Conservation (phyloP, 2,113 vertebrate genomes). For the Pelmatolapia mariae region DNA sequence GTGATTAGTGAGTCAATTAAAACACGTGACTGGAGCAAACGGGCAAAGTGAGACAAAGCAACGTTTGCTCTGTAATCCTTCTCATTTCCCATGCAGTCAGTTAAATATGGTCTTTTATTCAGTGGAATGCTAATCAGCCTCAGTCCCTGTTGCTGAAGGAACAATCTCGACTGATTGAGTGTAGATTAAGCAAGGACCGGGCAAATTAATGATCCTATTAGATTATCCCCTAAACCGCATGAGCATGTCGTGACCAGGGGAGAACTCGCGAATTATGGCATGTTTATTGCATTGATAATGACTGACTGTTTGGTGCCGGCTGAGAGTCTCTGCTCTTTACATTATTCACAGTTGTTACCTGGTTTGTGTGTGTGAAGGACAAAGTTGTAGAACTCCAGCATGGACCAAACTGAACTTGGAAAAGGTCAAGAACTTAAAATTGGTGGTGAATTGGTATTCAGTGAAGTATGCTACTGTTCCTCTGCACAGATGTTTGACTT, state of each 20-base stretch:
- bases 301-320: background rate
- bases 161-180: background rate
- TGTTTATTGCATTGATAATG: background rate
- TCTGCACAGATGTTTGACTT: background rate
- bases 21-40: background rate
- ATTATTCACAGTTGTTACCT: background rate
- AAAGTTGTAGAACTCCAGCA: background rate
- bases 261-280: background rate
- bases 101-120: slow-evolving; percentile 8
- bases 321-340: background rate
- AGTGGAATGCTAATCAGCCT: slow-evolving; percentile 30
- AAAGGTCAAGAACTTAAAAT: background rate
- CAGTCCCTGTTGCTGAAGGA: background rate
- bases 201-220: slow-evolving; percentile 14
- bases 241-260: background rate
- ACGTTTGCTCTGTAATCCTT: slow-evolving; percentile 7
- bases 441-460: background rate
- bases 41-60: background rate
- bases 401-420: background rate
- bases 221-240: background rate
- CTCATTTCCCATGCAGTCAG: background rate
- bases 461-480: background rate
- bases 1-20: slow-evolving; percentile 18
- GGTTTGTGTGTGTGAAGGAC: background rate
- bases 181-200: background rate